Percentiles rank a stretch among this genome's conserved stretches.
Conservation (phyloP, 2,797 vertebrate genomes). For the Clarias platycephalus region DNA sequence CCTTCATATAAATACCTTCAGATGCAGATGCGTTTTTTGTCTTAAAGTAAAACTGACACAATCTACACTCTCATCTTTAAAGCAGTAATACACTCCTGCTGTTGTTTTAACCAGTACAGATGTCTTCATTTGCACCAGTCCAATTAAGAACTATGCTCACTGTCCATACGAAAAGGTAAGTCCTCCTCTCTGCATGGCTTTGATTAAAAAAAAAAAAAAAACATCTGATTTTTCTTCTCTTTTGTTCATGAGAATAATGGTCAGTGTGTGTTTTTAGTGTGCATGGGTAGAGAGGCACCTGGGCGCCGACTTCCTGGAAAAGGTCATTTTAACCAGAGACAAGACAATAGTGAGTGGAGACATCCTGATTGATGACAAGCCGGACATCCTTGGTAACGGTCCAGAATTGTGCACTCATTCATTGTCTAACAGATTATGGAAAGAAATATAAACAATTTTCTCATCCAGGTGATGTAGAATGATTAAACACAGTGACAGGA, state of each 20-base stretch:
- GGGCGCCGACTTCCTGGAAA: slow-evolving; percentile 86
- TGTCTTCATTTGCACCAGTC: slow-evolving; percentile 96
- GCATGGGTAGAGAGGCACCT: slow-evolving; percentile 96
- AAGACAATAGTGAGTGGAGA: slow-evolving; percentile 91
- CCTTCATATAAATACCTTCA: background rate
- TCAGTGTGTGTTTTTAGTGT: slow-evolving; percentile 72
- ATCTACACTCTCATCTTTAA: background rate
- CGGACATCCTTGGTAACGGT: slow-evolving; percentile 82
- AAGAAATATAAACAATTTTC: background rate
- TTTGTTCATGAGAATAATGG: background rate
- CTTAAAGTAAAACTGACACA: too few species aligned
- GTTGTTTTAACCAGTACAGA: slow-evolving; percentile 80
- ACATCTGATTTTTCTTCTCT: background rate
- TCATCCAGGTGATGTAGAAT: background rate
- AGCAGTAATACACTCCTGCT: slow-evolving; percentile 35
- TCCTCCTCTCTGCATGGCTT: background rate
- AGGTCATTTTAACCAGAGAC: slow-evolving; percentile 89
- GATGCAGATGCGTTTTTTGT: background rate
- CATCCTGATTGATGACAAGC: slow-evolving; percentile 92
- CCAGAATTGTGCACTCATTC: background rate
- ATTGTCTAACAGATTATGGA: background rate
- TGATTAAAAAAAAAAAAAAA: too few species aligned
- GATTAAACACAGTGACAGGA: background rate
- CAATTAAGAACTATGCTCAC: slow-evolving; percentile 86
- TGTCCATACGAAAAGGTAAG: slow-evolving; percentile 93